Evolutionary conservation across 30 jellyfish, hydroid and myxozoan genomes (phyloP), one percentile per base, ranked within the genome.

Genomic region (Hydractinia echinata): DNA sequence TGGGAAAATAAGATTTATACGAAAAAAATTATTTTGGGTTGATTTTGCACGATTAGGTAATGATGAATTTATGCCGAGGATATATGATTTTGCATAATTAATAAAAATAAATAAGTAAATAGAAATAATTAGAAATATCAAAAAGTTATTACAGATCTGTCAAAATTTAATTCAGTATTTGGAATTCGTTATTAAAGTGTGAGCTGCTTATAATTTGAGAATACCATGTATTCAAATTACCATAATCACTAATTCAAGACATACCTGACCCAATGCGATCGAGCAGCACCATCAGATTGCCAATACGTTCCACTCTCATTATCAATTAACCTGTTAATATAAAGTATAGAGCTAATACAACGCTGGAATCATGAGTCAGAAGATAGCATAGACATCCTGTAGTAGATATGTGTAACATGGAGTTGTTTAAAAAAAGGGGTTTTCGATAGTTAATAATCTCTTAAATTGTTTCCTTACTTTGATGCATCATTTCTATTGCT

Each of bases 261-360:
- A 5, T 54, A 85, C 97, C 97, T 85, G 15, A 90, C 79, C 97
- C 97, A 90, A 51, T 90, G 97, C 4, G 95, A 77, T 54, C 97
- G 58, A 13, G 97, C 97, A 8, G 97, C 95, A 5, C 97, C 97
- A 71, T 90, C 97, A 14, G 97, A 90, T 72, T 90, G 97, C 97
- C 97, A 90, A 77, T 76, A 90, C 0, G 95, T 81, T 21, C 85
- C 85, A 8, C 81, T 81, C 74, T 90, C 95, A 51, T 84, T 82
- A 76, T 90, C 97, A 56, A 84, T 90, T 55, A 90, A 81, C 76
- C 97, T 90, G 15, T 48, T 48, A 74, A 16, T 13, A 13, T 15
- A 60, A 16, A 16, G n/a, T 60, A 13, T 15, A 30, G 44, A 30
- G 44, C 9, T n/a, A 6, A 64, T 4, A 64, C 19, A 13, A 64